Percentiles rank a stretch among this genome's conserved stretches.
phyloP scores from a whole-genome alignment of 2,797 vertebrate species.

The Pangasius macronema region DNA sequence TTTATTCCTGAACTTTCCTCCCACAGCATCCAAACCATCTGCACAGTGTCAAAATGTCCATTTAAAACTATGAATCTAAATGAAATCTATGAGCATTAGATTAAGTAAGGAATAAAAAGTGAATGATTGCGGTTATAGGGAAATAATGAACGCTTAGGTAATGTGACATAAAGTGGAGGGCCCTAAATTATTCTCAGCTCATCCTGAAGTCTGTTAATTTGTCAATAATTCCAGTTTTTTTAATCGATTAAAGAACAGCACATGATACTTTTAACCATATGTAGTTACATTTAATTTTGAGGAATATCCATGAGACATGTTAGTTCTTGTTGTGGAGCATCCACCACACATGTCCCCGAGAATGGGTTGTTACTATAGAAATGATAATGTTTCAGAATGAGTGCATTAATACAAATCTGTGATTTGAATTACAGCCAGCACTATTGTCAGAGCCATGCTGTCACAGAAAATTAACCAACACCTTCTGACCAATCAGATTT shows the following conservation, averaged over 20 bases:
- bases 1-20: constrained; percentile 7
- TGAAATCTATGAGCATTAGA: background rate
- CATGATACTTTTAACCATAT: background rate
- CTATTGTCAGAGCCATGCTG: background rate
- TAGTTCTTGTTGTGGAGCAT: background rate
- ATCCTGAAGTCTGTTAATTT: background rate
- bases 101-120: no score
- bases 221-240: background rate
- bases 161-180: background rate
- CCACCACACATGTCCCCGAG: background rate
- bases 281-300: background rate
- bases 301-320: no score
- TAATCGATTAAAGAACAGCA: background rate
- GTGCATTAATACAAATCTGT: background rate
- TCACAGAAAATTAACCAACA: background rate
- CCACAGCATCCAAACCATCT: background rate
- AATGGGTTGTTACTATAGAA: background rate
- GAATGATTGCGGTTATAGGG: background rate
- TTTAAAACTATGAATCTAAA: background rate
- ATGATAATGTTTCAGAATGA: background rate
- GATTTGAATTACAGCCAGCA: background rate
- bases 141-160: background rate
- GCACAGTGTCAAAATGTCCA: background rate
- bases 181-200: background rate
- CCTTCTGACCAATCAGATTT: background rate